A percentile compares a stretch with the other conserved stretches of the same genome.
phyloP scores from a whole-genome alignment of 2,888 invertebrate species.

The Deroplatys truncata region DNA sequence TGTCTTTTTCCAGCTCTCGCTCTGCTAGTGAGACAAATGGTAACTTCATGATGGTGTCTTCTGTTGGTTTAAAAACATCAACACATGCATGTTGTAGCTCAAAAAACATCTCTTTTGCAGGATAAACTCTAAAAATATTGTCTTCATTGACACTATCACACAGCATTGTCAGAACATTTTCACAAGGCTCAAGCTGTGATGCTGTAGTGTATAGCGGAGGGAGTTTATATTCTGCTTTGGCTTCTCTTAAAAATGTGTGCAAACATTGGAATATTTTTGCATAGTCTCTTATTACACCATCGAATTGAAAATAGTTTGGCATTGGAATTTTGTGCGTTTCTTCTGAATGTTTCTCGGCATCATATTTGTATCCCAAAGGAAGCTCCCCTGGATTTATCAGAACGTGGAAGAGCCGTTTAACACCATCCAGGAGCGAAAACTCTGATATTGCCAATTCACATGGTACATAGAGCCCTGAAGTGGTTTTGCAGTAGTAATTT shows the following conservation, averaged over 20 bases:
- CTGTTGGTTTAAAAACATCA: background rate
- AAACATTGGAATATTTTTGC: background rate
- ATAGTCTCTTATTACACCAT: background rate
- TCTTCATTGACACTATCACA: background rate
- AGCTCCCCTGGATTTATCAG: constrained; percentile 19
- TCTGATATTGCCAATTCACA: constrained; percentile 26
- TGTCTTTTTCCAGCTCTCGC: background rate
- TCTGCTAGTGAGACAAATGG: background rate
- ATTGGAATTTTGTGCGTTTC: constrained; percentile 5
- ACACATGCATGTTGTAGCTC: background rate
- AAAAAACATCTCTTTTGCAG: background rate
- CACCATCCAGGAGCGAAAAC: constrained; percentile 20
- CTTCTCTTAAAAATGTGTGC: background rate
- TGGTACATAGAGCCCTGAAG: constrained; percentile 19
- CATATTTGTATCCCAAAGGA: constrained; percentile 2
- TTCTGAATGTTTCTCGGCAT: background rate
- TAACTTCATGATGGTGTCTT: background rate
- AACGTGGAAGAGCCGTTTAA: constrained; percentile 19
- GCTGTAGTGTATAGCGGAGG: background rate
- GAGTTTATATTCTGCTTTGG: background rate
- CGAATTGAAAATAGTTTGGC: background rate
- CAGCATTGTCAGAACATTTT: background rate
- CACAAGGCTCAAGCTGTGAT: background rate
- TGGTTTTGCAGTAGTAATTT: constrained; percentile 20
- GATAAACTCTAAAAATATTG: background rate